Evolutionary conservation across 2,888 invertebrate genomes (phyloP).

Genomic region (Agrenia bidenticulata): DNA sequence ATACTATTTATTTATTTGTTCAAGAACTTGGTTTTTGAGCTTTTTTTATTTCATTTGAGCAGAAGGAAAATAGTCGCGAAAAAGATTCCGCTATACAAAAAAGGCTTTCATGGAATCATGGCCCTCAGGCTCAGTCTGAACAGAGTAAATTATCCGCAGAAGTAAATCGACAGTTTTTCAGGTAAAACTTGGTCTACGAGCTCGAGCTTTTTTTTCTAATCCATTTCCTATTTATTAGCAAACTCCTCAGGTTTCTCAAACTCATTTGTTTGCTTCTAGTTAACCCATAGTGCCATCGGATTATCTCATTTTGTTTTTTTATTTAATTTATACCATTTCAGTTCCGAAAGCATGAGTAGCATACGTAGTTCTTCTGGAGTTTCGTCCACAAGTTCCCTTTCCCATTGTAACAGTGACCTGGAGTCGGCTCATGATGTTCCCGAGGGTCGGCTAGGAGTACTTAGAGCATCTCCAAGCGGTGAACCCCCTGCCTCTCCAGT

Average conservation of each 20-base stretch:
- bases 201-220: neutral
- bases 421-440: slow-evolving; percentile 43
- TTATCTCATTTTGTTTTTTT: slow-evolving; percentile 27
- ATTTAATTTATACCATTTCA: slow-evolving; percentile 35
- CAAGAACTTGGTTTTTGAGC: slow-evolving; percentile 8
- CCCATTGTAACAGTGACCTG: slow-evolving; percentile 52
- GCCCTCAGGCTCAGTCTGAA: slow-evolving; percentile 53
- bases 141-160: slow-evolving; percentile 42
- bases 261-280: slow-evolving; percentile 10
- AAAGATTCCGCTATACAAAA: slow-evolving; percentile 62
- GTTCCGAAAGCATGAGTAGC: slow-evolving; percentile 53
- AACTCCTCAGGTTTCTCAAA: neutral
- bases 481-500: slow-evolving; percentile 34
- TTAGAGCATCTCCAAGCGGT: slow-evolving; percentile 27
- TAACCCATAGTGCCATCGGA: slow-evolving; percentile 2
- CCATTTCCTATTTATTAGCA: neutral
- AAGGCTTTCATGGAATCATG: slow-evolving; percentile 65
- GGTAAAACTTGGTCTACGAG: slow-evolving; percentile 28
- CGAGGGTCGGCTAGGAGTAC: slow-evolving; percentile 34
- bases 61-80: slow-evolving; percentile 61
- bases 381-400: slow-evolving; percentile 52
- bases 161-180: slow-evolving; percentile 49
- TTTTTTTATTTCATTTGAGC: slow-evolving; percentile 46
- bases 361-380: slow-evolving; percentile 53
- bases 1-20: slow-evolving; percentile 2